Conservation (phyloP, 1,140 invertebrate genomes). For the Rhopalosiphum padi region DNA sequence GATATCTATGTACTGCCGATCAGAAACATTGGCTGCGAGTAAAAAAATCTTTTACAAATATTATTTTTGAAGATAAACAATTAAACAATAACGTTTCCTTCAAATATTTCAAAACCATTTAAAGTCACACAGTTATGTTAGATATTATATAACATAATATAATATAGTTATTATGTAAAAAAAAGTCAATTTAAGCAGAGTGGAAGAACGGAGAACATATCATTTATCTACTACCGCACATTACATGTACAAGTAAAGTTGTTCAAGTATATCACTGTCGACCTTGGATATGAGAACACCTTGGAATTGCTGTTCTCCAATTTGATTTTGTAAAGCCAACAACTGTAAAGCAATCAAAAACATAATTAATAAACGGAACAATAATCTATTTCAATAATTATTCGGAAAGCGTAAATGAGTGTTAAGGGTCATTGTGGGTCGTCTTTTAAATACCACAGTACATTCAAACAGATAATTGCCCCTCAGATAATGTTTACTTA, state of each 20-base stretch:
- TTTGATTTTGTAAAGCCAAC: constrained; percentile 42
- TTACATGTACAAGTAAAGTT: constrained; percentile 51
- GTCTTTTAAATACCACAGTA: neutral
- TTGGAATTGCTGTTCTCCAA: constrained; percentile 47
- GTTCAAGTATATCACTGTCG: constrained; percentile 44
- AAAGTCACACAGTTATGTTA: neutral
- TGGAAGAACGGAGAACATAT: neutral
- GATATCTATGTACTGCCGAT: neutral
- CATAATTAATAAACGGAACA: neutral
- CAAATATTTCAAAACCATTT: neutral
- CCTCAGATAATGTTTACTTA: constrained; percentile 61
- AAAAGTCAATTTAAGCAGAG: neutral
- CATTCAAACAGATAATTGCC: neutral
- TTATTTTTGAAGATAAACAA: neutral
- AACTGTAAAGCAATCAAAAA: constrained; percentile 6
- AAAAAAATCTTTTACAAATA: neutral
- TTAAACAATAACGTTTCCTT: neutral
- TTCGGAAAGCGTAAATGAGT: neutral
- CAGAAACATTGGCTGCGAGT: neutral
- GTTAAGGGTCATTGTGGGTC: neutral
- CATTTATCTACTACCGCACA: neutral
- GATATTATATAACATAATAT: neutral
- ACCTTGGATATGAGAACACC: constrained; percentile 15
- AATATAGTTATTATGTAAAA: neutral
- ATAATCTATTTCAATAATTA: neutral